These are phyloP conservation scores for Epiblema foenella DNA, from an alignment of 2,888 invertebrate species.

Conservation along the genomic window DNA sequence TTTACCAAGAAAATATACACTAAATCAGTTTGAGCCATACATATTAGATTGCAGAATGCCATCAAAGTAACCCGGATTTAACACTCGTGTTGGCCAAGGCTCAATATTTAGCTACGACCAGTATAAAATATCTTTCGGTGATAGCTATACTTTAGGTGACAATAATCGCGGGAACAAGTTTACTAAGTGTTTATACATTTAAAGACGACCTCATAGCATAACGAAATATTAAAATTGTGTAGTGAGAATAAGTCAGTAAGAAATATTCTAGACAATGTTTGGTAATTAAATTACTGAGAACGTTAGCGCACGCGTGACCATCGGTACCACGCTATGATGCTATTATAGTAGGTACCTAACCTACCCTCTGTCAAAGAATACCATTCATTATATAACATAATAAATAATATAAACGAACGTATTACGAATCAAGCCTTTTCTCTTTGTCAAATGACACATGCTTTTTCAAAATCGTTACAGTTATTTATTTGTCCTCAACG, in stretches of 20 bases:
- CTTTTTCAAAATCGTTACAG: too few species aligned
- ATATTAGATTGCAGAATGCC: not conserved
- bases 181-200: not conserved
- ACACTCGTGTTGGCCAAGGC: slow-evolving; percentile 9
- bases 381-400: too few species aligned
- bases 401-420: too few species aligned
- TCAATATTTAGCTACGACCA: not conserved
- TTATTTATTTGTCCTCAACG: too few species aligned
- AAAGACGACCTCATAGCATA: not conserved
- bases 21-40: too few species aligned
- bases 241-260: not conserved
- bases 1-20: too few species aligned
- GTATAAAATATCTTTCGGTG: not conserved
- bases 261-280: not conserved
- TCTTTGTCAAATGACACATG: too few species aligned
- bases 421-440: too few species aligned
- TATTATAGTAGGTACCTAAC: too few species aligned
- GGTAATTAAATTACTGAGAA: slow-evolving; percentile 23
- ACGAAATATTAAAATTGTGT: not conserved
- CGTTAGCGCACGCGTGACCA: not conserved
- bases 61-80: slow-evolving; percentile 15
- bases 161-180: not conserved
- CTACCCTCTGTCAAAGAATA: not conserved
- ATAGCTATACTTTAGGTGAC: too few species aligned
- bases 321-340: not conserved